Base-by-base conservation (phyloP, 2,888 invertebrate genomes). In the Sussaba pulchella region DNA sequence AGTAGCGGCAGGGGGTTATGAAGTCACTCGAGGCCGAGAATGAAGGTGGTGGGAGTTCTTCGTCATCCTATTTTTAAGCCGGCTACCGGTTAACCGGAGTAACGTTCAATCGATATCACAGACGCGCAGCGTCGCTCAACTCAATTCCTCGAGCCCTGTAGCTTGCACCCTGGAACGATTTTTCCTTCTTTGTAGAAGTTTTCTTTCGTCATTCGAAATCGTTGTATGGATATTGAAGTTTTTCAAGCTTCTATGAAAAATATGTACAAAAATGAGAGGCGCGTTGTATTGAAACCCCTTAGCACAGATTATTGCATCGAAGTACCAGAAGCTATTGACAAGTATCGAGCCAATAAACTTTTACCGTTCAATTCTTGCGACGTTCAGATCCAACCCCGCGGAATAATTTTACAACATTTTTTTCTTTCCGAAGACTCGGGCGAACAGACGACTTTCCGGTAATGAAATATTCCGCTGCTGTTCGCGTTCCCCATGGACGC, bases 51-150 rank as follows among this genome's bases (percentile, higher is more conserved):
- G 31, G 14, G 9, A 57, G 78, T 80, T 76, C 72, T 72, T 66
- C 76, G 70, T 47, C 85, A 87, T 85, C 85, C 90, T 89, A 90
- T 90, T 90, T 91, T 88, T 86, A 87, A 90, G 86, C 85, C 87
- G 87, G 86, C 86, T 86, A 85, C 85, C 82, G 87, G 86, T 89
- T 89, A 89, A 88, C 88, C 85, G 87, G n/a, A 85, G 86, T 87
- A 88, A 89, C 86, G 85, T 81, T 84, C 82, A 88, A 90, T 91
- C 90, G 89, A 90, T 91, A 90, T 82, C 85, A 75, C 80, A 84
- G 83, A 82, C 79, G 82, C 85, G 82, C 85, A 83, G 85, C 78
- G 84, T 83, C 85, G 83, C 86, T 88, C 86, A 74, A 87, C 86
- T 78, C 82, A 83, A 57, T 43, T 45, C 41, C 43, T 63, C 66